Conservation (phyloP, 2,888 invertebrate genomes). For the Papilio elwesi region DNA sequence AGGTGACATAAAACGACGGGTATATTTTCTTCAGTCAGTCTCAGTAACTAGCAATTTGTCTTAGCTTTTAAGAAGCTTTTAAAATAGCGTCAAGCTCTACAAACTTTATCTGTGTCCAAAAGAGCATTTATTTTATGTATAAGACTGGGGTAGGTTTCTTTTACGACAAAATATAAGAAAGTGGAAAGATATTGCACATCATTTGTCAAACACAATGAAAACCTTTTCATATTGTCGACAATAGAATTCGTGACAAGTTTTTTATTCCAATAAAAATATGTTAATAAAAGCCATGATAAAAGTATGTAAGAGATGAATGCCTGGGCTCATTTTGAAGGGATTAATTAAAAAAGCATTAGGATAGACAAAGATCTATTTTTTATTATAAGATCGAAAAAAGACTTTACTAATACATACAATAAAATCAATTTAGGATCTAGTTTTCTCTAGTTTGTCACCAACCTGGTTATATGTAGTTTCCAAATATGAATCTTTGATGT, state of each 20-base stretch:
- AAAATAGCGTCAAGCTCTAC: slow-evolving; percentile 3
- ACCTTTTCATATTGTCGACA: slow-evolving; percentile 15
- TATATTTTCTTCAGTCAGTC: not conserved
- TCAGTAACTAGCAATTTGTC: slow-evolving; percentile 15
- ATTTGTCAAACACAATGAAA: slow-evolving; percentile 16
- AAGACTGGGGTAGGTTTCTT: not conserved
- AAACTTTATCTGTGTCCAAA: slow-evolving; percentile 19
- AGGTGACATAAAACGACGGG: not conserved
- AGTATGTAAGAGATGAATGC: not conserved
- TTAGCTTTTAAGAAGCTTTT: slow-evolving; percentile 14
- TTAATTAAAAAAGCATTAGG: not conserved
- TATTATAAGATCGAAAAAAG: too few relatives aligned
- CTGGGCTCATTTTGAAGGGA: not conserved
- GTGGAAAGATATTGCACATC: slow-evolving; percentile 10
- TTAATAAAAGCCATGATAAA: too few relatives aligned
- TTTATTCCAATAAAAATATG: slow-evolving; percentile 6
- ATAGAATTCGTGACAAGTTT: not conserved
- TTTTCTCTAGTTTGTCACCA: too few relatives aligned
- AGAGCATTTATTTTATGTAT: slow-evolving; percentile 10
- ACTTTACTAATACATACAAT: too few relatives aligned
- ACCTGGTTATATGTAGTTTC: too few relatives aligned
- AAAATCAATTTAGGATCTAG: too few relatives aligned
- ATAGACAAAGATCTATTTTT: too few relatives aligned
- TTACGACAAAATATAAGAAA: slow-evolving; percentile 20
- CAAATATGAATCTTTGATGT: too few relatives aligned